Evolutionary conservation across 2,797 vertebrate genomes (phyloP).

Genomic region (Pangasius mekongensis): DNA sequence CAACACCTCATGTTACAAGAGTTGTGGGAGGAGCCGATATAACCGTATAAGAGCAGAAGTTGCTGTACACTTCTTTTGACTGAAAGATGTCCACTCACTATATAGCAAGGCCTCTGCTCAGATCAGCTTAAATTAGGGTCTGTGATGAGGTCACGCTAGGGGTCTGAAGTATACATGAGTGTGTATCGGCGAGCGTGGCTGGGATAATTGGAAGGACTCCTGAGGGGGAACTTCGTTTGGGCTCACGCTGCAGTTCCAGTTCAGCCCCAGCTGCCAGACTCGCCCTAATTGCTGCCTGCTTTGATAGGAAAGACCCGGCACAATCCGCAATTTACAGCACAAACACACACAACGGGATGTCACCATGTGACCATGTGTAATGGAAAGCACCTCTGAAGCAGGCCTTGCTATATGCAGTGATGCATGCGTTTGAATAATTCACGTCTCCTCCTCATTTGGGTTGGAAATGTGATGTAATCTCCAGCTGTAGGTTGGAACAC

Average conservation of each 20-base stretch:
- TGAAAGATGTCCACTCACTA: not conserved
- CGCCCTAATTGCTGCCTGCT: constrained; percentile 70
- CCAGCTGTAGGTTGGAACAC: not conserved
- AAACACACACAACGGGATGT: constrained; percentile 61
- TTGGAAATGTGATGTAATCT: not conserved
- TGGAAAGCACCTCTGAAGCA: not conserved
- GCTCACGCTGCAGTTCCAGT: constrained; percentile 59
- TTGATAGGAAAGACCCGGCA: constrained; percentile 55
- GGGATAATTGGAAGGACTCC: constrained; percentile 74
- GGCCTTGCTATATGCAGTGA: not conserved
- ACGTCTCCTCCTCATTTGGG: not conserved
- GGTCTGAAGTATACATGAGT: not conserved
- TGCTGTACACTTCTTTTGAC: not conserved
- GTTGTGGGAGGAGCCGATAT: not conserved
- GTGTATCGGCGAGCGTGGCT: constrained; percentile 4
- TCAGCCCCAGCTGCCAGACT: constrained; percentile 64
- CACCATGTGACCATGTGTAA: not conserved
- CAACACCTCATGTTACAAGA: too few species aligned
- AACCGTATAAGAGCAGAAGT: not conserved
- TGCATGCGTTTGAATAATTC: constrained; percentile 28
- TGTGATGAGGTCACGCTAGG: not conserved
- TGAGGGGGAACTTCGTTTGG: constrained; percentile 65
- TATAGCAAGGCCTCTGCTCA: not conserved
- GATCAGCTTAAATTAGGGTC: constrained; percentile 8
- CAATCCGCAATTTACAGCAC: constrained; percentile 48